Evolutionary conservation across 2,113 vertebrate species (phyloP), one percentile per base, ranked within the genome.

Genomic region (Oenanthe oenanthe): DNA sequence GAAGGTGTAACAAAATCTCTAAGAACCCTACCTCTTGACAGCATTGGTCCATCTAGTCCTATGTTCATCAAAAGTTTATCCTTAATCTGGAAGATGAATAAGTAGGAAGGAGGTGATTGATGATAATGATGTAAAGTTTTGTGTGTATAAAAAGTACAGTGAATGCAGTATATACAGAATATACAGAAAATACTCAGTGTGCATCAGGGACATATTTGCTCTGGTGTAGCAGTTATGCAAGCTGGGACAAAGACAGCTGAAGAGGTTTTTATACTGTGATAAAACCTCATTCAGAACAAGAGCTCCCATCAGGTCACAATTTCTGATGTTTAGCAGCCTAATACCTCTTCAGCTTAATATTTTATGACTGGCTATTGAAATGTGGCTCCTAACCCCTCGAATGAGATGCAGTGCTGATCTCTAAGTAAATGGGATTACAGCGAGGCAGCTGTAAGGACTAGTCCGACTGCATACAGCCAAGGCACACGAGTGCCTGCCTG

Each of bases 101-200:
- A 51, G 47, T 24, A 43, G 34, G 9, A n/a, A 60, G n/a, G 32
- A 57, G 66, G 25, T 13, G 42, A 57, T 65, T 0, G 0, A 28
- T 48, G 7, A 36, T 65, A 86, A 70, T 24, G 3, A 13, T 42
- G 5, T 19, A 22, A 83, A 43, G 14, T 10, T 65, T 42, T 66
- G 12, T 29, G 8, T 71, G 17, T 15, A 26, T 54, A 12, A 66
- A 66, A 77, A 62, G 5, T 8, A 24, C 6, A 22, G 17, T 50
- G 57, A 11, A 40, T 40, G 12, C 38, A 40, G 38, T 43, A 43
- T 45, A 45, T 45, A 45, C 43, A 45, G 43, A 45, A 45, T 45
- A 45, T 20, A 20, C 53, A 56, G 61, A 70, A 82, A 50, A 54
- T 20, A 24, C 38, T 48, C 42, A 42, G 0, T 50, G 36, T 15